Conservation (phyloP, 2,888 invertebrate species). For the Amphimallon solstitiale region DNA sequence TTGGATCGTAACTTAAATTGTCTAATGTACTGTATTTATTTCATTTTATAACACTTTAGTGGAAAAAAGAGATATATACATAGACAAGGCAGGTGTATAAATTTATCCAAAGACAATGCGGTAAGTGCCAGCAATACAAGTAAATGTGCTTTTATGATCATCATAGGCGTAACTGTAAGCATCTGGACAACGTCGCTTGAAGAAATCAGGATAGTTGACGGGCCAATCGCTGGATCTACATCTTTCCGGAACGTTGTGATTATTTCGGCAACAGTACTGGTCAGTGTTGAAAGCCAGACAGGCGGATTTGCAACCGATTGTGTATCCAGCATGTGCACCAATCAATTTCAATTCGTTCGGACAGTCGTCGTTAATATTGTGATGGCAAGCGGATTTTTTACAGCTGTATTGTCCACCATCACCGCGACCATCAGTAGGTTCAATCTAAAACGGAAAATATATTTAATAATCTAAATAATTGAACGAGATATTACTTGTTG, state of each 20-base stretch:
- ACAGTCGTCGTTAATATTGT: constrained; percentile 58
- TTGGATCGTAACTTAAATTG: too few species aligned
- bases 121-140: constrained; percentile 59
- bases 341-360: constrained; percentile 56
- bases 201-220: constrained; percentile 56
- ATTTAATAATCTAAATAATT: not conserved
- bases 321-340: constrained; percentile 47
- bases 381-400: constrained; percentile 54
- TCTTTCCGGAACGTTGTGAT: constrained; percentile 59
- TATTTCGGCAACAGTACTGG: constrained; percentile 64
- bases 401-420: constrained; percentile 58
- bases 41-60: too few species aligned
- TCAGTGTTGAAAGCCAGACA: constrained; percentile 64
- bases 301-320: constrained; percentile 64
- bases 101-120: constrained; percentile 55
- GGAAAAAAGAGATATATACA: too few species aligned
- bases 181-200: constrained; percentile 63
- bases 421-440: constrained; percentile 52
- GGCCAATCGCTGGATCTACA: constrained; percentile 57
- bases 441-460: constrained; percentile 50
- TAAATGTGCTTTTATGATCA: constrained; percentile 64
- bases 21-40: too few species aligned
- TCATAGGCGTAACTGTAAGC: constrained; percentile 70
- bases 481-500: too few species aligned
- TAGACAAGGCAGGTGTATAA: too few species aligned